These are phyloP conservation scores for Zosterops lateralis DNA, from an alignment of 2,113 vertebrate species.

Conservation along the genomic window DNA sequence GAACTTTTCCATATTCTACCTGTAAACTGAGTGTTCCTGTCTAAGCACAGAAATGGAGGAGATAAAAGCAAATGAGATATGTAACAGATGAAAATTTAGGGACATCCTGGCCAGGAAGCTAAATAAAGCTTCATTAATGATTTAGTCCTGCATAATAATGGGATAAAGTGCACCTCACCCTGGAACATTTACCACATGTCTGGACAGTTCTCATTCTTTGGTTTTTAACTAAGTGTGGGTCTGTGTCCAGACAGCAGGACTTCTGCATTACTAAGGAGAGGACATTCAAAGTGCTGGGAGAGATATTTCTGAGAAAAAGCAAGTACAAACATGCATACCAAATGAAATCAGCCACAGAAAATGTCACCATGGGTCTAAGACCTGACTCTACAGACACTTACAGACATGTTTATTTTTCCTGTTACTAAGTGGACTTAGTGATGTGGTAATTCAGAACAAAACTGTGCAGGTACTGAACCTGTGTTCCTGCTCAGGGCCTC, in stretches of 20 bases:
- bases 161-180: not conserved
- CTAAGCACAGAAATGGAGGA: not conserved
- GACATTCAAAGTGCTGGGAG: not conserved
- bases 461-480: not conserved
- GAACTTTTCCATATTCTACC: not conserved
- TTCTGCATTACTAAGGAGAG: not conserved
- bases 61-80: not conserved
- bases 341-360: not conserved
- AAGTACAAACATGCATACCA: not conserved
- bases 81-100: not conserved
- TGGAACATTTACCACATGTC: not conserved
- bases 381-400: not conserved
- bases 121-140: not conserved
- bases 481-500: not conserved
- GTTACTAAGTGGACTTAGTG: not conserved
- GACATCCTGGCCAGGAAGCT: not conserved
- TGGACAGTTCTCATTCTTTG: not conserved
- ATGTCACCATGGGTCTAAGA: not conserved
- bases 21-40: not conserved
- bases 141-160: not conserved
- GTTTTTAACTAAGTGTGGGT: fast-evolving
- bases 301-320: not conserved
- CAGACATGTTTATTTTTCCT: not conserved
- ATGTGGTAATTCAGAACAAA: not conserved
- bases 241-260: not conserved